Conservation (phyloP, 64 coral and sea anemone species). For the Acropora yongei region DNA sequence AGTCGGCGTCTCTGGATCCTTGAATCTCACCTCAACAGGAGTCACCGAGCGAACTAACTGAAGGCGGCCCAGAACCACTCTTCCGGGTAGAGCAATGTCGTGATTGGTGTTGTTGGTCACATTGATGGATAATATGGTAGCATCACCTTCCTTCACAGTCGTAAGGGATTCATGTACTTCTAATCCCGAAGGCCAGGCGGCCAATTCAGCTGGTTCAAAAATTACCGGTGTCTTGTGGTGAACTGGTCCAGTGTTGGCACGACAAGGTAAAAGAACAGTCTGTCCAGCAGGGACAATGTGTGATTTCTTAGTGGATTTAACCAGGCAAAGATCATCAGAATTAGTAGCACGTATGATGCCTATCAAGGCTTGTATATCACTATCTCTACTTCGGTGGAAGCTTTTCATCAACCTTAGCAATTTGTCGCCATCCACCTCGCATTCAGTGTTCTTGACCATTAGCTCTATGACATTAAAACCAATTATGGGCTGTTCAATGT, state of each 20-base stretch:
- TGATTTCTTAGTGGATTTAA: conserved; percentile 59
- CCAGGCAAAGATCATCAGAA: not conserved
- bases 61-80: conserved; percentile 58
- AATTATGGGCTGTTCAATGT: no score
- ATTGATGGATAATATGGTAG: conserved; percentile 13
- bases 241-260: conserved; percentile 63
- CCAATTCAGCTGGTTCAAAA: conserved; percentile 68
- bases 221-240: conserved; percentile 30
- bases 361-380: no score
- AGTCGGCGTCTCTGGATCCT: conserved; percentile 13
- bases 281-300: conserved; percentile 41
- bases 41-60: conserved; percentile 71
- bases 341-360: no score
- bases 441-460: no score
- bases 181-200: conserved; percentile 50
- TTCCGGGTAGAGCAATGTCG: conserved; percentile 52
- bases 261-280: conserved; percentile 42
- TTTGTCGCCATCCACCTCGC: not conserved
- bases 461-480: no score
- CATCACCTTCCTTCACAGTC: conserved; percentile 50
- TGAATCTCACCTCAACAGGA: conserved; percentile 69
- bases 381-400: not conserved
- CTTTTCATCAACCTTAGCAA: not conserved
- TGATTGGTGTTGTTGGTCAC: conserved; percentile 68
- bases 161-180: conserved; percentile 63